Base-by-base conservation (phyloP, 2,888 invertebrate species). In the Ypsolopha scabrella region DNA sequence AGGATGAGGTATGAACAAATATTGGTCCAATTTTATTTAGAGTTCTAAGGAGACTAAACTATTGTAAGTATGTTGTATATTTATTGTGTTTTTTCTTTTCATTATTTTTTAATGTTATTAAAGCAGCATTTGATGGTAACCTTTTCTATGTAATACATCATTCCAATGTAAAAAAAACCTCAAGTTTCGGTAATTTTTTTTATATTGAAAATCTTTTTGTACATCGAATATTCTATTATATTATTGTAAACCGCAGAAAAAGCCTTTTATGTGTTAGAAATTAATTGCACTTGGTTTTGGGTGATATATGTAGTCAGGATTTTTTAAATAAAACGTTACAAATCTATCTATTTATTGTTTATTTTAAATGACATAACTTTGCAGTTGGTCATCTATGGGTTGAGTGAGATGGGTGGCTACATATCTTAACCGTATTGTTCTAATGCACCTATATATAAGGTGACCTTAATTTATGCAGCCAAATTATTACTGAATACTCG, bases 271-370 rank as follows among this genome's bases (percentile, higher is more conserved):
- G 51, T 52, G 48, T 48, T 38, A 51, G 52, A 51, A 49, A 48
- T 41, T 54, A 45, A 68, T 68, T 73, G 80, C 85, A 83, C 82
- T 71, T 79, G 85, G 86, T 85, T 82, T 80, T 75, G 81, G 86
- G 78, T 82, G 85, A 75, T 53, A 7, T 34, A 75, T 78, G 79
- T 80, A 81, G 77, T 70, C 70, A 72, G 69, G 70, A 38, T 78
- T 77, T 80, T 73, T 70, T 62, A 69, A 78, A 79, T 79, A 80
- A 80, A 76, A 75, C 68, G 69, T 75, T 78, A 64, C 68, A 70
- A 64, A 66, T 58, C 8, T 24, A 24, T 24, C 24, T 24, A n/a
- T n/a, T n/a, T 24, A 4, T 24, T 2, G 24, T 24, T 24, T 24
- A 24, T 24, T 24, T 24, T 24, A 24, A n/a, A n/a, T n/a, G n/a